Percentiles rank a stretch among this genome's conserved stretches.
phyloP scores from a whole-genome alignment of 2,888 invertebrate species.

The Clistopyga incitator region DNA sequence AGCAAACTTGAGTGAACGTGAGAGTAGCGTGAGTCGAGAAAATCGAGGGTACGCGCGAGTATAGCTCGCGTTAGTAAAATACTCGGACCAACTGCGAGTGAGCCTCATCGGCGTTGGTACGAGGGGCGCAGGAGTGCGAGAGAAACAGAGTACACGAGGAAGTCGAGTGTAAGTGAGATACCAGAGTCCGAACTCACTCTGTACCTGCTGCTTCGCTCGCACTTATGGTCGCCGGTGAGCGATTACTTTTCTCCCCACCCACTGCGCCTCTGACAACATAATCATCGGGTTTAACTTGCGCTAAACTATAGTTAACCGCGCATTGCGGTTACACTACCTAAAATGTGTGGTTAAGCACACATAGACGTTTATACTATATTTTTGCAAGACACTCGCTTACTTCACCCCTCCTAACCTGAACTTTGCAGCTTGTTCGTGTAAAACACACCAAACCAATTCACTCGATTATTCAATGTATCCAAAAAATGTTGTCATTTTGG shows the following conservation, averaged over 20 bases:
- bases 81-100: constrained; percentile 34
- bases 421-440: constrained; percentile 15
- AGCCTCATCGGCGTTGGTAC: constrained; percentile 29
- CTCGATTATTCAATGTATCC: too few relatives aligned
- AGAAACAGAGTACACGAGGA: constrained; percentile 14
- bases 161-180: constrained; percentile 27
- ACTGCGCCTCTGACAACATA: constrained; percentile 82
- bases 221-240: constrained; percentile 76
- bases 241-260: constrained; percentile 83
- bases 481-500: too few relatives aligned
- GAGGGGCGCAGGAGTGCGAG: constrained; percentile 21
- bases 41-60: constrained; percentile 47
- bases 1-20: constrained; percentile 42
- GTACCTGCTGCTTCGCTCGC: constrained; percentile 55
- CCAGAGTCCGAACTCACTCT: constrained; percentile 51
- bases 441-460: neutral
- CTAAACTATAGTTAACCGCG: constrained; percentile 82
- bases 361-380: constrained; percentile 15
- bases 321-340: constrained; percentile 81
- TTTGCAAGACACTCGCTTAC: constrained; percentile 14
- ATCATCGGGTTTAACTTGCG: constrained; percentile 83
- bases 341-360: constrained; percentile 81
- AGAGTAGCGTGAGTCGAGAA: constrained; percentile 50
- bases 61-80: constrained; percentile 40
- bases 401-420: constrained; percentile 10